Base-by-base conservation (phyloP, 2,888 invertebrate species). In the Agriotes lineatus region DNA sequence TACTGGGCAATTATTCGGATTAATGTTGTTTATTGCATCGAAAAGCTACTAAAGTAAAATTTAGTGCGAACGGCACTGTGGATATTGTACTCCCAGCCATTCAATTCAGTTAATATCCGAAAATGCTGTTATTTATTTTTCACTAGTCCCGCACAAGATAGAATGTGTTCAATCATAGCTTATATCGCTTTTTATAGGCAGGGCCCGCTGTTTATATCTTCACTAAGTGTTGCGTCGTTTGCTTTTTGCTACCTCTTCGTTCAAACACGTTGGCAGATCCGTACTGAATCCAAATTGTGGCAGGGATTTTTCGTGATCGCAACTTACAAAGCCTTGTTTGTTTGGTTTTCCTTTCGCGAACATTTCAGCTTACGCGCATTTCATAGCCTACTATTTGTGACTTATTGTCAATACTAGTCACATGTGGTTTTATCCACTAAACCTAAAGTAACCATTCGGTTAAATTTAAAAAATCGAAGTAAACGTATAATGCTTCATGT, bases 111-210 rank as follows among this genome's bases (percentile, higher is more conserved):
- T 68, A 68, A 68, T 68, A 68, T 63, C 57, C 30, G 63, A 62
- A 68, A 63, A 63, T 57, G 58, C 58, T 44, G 67, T 70, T 70
- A 70, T 70, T 67, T 70, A 70, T 70, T 70, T 70, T 70, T 70
- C 63, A 70, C 70, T 67, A 70, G 70, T 59, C 48, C 60, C 56
- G 56, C 66, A 63, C 45, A 59, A 59, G 59, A 70, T 70, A 70
- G 70, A 70, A 70, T 70, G 70, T 63, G 70, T 70, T 70, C 70
- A 70, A 70, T 70, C 70, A 70, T 70, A 70, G 67, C 67, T 59
- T 67, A 63, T 62, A 70, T 67, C 66, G 70, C 59, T 67, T 63
- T 70, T 70, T 70, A 70, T 70, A 70, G 63, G 54, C 37, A 67
- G 64, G 70, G 63, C 54, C 63, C 67, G 67, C 63, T 70, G 63